Percentiles rank a stretch among this genome's conserved stretches.
These are phyloP conservation scores for Acanthosepion esculentum DNA, from an alignment of 2,888 invertebrate genomes.

Conservation along the genomic window DNA sequence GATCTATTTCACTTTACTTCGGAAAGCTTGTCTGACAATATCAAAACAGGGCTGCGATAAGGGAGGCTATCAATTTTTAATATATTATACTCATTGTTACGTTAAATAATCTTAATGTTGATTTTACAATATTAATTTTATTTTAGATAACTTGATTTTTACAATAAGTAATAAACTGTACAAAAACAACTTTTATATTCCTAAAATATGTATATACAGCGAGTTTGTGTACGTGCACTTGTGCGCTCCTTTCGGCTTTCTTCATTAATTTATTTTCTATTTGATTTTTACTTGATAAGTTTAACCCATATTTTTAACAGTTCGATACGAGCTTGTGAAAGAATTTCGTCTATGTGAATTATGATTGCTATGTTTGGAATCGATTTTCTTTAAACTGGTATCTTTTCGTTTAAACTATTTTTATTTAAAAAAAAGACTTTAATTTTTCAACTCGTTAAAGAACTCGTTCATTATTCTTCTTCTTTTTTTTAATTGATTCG, in stretches of 20 bases:
- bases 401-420: background rate
- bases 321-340: background rate
- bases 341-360: background rate
- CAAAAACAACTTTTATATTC: background rate
- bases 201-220: background rate
- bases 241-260: background rate
- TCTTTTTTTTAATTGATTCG: background rate
- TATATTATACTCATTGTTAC: background rate
- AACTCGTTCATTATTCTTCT: background rate
- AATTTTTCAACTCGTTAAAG: background rate
- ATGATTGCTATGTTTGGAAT: slow-evolving; percentile 18
- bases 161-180: background rate
- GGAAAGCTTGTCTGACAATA: background rate
- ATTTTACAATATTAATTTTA: background rate
- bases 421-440: background rate
- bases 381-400: background rate
- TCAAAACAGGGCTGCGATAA: slow-evolving; percentile 1
- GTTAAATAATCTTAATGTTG: background rate
- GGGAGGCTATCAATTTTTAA: background rate
- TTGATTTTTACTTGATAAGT: slow-evolving; percentile 22
- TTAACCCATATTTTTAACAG: background rate
- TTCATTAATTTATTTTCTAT: background rate
- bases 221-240: background rate
- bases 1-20: background rate
- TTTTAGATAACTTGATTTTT: background rate